Base-by-base conservation (phyloP, 2,888 invertebrate species). In the Flexamia atlantica region DNA sequence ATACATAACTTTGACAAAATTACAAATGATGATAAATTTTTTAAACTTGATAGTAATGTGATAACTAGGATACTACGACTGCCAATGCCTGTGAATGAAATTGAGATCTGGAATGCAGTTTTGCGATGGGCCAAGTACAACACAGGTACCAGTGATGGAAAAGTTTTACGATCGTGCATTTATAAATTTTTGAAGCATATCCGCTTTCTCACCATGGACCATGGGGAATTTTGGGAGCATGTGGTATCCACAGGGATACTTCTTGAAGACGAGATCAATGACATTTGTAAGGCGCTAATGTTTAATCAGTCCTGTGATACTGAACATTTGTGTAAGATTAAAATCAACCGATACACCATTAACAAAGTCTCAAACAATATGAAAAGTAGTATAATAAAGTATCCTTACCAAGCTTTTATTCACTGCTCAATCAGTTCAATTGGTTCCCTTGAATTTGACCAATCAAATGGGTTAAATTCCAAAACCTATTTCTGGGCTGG, bases 21-120 rank as follows among this genome's bases (percentile, higher is more conserved):
- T n/a, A 32, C 32, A 32, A 32, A 5, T 32, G 9, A 32, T 70
- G 32, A 70, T 7, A 9, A 32, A 32, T 70, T 70, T 17, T 32
- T 70, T 1, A n/a, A 70, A 25, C 5, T 70, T 1, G 25, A 10
- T 17, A 9, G n/a, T 10, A 4, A 5, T 14, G 30, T 4, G 32
- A 70, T 70, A n/a, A 32, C 4, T 10, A n/a, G 68, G 68, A 70
- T 32, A 32, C n/a, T 70, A n/a, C 3, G 3, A 17, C 9, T 32
- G 1, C 32, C 3, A 32, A 2, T 70, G 7, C 2, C 4, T 7
- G 68, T 36, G 32, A 32, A 36, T 17, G 68, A 70, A 30, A 32
- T 70, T 32, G 32, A 70, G 14, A 28, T 70, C 30, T 70, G 68
- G 68, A 5, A 70, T 32, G 68, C 68, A n/a, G 32, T 70, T 30